phyloP scores from a whole-genome alignment of 2,797 vertebrate species.

The Onychomys torridus region DNA sequence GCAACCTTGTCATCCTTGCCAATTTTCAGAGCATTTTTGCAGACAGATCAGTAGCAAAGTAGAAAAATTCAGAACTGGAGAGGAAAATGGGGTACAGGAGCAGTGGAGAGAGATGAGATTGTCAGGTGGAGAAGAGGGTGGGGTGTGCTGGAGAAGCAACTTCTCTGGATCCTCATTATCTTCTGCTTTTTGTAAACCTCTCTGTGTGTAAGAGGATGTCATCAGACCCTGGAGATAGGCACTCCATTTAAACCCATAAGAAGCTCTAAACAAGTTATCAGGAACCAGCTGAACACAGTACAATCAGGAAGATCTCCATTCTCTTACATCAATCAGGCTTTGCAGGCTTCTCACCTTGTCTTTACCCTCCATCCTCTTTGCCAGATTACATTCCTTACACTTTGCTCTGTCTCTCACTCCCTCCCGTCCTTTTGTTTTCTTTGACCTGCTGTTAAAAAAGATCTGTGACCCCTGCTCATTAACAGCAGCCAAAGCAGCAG shows the following conservation, averaged over 20 bases:
- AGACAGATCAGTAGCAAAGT: background rate
- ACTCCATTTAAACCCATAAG: background rate
- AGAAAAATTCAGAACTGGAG: background rate
- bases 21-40: conserved; percentile 25
- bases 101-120: background rate
- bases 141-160: background rate
- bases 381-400: background rate
- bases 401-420: background rate
- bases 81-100: background rate
- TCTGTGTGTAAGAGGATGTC: background rate
- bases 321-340: background rate
- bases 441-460: background rate
- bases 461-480: background rate
- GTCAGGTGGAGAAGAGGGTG: background rate
- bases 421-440: conserved; percentile 6
- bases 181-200: background rate
- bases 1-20: background rate
- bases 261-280: background rate
- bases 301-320: background rate
- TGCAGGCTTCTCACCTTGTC: conserved; percentile 7
- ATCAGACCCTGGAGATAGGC: background rate
- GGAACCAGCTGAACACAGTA: background rate
- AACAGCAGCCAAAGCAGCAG: conserved; percentile 34
- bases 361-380: background rate
- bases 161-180: background rate